Evolutionary conservation across 2,888 invertebrate species (phyloP), one percentile per base, ranked within the genome.

Genomic region (Scrobipalpa costella): DNA sequence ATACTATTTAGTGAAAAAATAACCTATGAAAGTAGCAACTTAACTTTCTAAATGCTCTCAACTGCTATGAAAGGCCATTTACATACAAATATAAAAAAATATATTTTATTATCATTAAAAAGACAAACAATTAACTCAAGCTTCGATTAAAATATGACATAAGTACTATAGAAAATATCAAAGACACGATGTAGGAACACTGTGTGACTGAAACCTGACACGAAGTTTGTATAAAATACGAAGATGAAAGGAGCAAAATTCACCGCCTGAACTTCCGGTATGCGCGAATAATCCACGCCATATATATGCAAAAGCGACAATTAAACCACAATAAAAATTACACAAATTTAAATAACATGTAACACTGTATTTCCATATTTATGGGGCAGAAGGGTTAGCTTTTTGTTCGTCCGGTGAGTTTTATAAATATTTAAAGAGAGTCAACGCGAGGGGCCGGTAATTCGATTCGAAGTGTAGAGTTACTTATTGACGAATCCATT

Each of bases 401-500:
- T 49, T 34, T 49, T 57, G 44, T 63, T 49, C 57, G 57, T 63
- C 36, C 34, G 60, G 80, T 75, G 81, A 84, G 84, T 86, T 58
- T 61, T 85, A 86, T 88, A 87, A 86, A 88, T 84, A 86, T 86
- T 85, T 82, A 84, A 84, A 83, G 78, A 80, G 82, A 79, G 75
- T 80, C 78, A 78, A 80, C 75, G 74, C 77, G 74, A 79, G 75
- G 82, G 81, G 78, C 73, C 74, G 74, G 88, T 88, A 84, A 88
- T 83, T 83, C 79, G 80, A 88, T 84, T 85, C 86, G 73, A 21
- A 60, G 85, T 83, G 77, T 89, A 75, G 79, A 78, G 80, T 88
- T 89, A 83, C 88, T 78, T 88, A 90, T 89, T 90, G 88, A 90
- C 89, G 81, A 78, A 85, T 82, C 89, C 90, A 90, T 90, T 88